Conservation (phyloP, 2,797 vertebrate genomes). For the Pseudocheirus occidentalis region DNA sequence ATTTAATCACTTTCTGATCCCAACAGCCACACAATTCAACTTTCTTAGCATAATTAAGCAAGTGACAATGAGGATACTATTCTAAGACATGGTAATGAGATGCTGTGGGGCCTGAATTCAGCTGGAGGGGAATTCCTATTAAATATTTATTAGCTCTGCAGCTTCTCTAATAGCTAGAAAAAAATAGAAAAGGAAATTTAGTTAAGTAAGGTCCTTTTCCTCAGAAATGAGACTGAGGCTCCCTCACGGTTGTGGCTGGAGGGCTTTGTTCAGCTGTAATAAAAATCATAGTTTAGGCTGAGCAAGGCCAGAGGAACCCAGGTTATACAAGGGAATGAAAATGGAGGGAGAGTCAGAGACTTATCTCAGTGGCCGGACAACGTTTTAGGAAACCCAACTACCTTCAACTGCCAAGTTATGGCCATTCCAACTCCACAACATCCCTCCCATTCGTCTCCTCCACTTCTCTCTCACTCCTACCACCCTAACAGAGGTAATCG, state of each 20-base stretch:
- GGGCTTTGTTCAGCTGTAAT: conserved; percentile 76
- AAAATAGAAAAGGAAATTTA: conserved; percentile 84
- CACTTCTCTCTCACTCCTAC: background rate
- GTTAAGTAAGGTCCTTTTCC: conserved; percentile 79
- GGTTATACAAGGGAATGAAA: conserved; percentile 40
- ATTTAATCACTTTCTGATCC: conserved; percentile 91
- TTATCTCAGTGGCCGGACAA: background rate
- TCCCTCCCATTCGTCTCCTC: background rate
- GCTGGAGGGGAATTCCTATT: conserved; percentile 88
- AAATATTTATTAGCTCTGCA: conserved; percentile 90
- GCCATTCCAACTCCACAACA: background rate
- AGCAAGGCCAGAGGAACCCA: conserved; percentile 51
- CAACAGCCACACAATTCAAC: conserved; percentile 86
- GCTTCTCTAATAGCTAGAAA: conserved; percentile 85
- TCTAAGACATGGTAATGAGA: conserved; percentile 89
- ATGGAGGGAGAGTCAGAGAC: background rate
- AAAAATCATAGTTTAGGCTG: conserved; percentile 75
- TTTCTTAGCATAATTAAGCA: conserved; percentile 91
- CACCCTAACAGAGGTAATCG: background rate
- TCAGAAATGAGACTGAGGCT: conserved; percentile 82
- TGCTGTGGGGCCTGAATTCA: conserved; percentile 85
- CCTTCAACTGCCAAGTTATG: background rate
- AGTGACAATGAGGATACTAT: conserved; percentile 89
- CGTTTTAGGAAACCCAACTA: background rate
- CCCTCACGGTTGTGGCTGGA: conserved; percentile 79